Evolutionary conservation across 2,888 invertebrate species (phyloP).

Genomic region (Mesorhabditis belari): DNA sequence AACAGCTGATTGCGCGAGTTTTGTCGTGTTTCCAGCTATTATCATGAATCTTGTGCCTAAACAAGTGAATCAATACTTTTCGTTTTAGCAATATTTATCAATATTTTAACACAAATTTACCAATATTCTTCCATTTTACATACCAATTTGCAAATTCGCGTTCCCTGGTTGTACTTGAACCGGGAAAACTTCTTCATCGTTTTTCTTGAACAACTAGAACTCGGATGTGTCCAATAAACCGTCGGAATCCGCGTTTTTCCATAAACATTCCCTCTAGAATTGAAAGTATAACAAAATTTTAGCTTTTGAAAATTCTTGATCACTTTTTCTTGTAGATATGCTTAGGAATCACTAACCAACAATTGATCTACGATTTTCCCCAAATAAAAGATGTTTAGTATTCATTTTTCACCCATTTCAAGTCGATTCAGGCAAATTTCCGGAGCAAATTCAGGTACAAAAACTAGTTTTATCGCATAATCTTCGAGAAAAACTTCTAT

Average conservation of each 20-base stretch:
- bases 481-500: no score
- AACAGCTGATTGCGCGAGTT: slow-evolving; percentile 38
- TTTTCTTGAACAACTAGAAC: slow-evolving; percentile 44
- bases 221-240: slow-evolving; percentile 47
- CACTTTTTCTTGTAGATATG: no score
- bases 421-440: no score
- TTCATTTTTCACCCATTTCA: no score
- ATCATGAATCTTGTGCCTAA: slow-evolving; percentile 38
- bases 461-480: no score
- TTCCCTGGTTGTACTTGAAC: slow-evolving; percentile 47
- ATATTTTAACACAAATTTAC: neutral
- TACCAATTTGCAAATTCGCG: slow-evolving; percentile 13
- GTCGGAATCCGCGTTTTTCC: slow-evolving; percentile 45
- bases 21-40: slow-evolving; percentile 51
- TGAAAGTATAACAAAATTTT: no score
- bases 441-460: no score
- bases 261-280: slow-evolving; percentile 30
- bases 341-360: no score
- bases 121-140: neutral
- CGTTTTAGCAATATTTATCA: neutral
- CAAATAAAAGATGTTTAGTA: no score
- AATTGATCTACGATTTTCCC: no score
- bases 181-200: slow-evolving; percentile 44
- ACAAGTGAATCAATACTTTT: neutral
- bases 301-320: no score